Conservation (phyloP, 30 jellyfish, hydroid and myxozoan species). For the Aurelia sp. region DNA sequence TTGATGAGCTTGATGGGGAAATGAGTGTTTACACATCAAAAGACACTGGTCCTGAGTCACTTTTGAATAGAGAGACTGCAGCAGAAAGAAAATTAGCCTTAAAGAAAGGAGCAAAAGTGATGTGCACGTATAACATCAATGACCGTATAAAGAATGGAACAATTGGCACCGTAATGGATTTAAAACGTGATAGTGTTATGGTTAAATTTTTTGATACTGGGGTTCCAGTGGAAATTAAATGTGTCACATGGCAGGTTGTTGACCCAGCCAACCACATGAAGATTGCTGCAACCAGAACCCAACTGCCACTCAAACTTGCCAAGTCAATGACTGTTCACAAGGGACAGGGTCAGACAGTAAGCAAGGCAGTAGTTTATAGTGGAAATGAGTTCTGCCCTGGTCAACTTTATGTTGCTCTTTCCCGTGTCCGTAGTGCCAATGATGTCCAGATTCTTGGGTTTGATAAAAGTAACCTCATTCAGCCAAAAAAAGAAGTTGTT, state of each 20-base stretch:
- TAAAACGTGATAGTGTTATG: background rate
- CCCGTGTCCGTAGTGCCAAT: background rate
- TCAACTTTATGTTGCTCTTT: background rate
- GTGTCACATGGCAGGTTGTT: background rate
- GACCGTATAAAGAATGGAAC: background rate
- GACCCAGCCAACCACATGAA: background rate
- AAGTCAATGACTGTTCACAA: background rate
- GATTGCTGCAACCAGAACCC: slow-evolving; percentile 10
- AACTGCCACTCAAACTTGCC: background rate
- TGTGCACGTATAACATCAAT: no score
- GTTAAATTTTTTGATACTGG: background rate
- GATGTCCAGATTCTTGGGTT: background rate
- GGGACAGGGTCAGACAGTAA: slow-evolving; percentile 1
- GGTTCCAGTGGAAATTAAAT: background rate
- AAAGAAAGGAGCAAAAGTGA: no score
- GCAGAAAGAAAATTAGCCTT: no score
- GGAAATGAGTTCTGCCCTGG: slow-evolving; percentile 15
- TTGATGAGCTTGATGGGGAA: no score
- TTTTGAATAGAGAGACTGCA: no score
- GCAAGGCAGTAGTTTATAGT: background rate
- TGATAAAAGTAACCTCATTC: background rate
- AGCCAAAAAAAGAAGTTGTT: background rate
- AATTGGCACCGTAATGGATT: background rate
- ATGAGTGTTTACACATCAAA: no score
- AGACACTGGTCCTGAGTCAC: no score